Percentiles rank a stretch among this genome's conserved stretches.
Conservation (phyloP, 2,888 invertebrate species). For the Ypsolopha sequella region DNA sequence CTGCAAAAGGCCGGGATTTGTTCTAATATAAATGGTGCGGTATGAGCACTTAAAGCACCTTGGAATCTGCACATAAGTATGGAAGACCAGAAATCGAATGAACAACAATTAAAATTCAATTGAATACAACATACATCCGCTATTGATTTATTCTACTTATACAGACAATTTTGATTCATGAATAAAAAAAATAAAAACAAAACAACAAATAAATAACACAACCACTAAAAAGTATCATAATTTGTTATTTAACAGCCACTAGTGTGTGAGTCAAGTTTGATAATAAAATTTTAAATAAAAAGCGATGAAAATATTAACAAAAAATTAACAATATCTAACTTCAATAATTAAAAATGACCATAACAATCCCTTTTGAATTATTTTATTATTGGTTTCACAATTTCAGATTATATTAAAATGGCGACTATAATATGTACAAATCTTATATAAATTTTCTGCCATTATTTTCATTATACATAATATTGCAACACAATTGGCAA, state of each 20-base stretch:
- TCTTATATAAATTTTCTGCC: neutral
- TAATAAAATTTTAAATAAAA: conserved; percentile 18
- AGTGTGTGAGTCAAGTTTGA: neutral
- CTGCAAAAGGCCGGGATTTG: conserved; percentile 15
- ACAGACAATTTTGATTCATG: conserved; percentile 47
- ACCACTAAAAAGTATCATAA: conserved; percentile 44
- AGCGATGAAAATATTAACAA: neutral
- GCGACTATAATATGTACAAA: neutral
- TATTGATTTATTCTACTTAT: conserved; percentile 33
- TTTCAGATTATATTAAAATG: neutral
- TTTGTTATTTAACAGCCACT: conserved; percentile 13
- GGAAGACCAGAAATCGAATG: conserved; percentile 44
- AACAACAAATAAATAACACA: conserved; percentile 65
- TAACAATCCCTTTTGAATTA: no score
- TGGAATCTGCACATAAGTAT: conserved; percentile 33
- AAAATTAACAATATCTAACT: no score
- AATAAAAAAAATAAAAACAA: conserved; percentile 60
- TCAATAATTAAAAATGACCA: neutral
- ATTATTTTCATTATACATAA: neutral
- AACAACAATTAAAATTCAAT: conserved; percentile 29
- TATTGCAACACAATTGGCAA: conserved; percentile 5
- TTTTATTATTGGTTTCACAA: neutral
- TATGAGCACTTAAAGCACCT: conserved; percentile 42
- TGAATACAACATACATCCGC: conserved; percentile 36
- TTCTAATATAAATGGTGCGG: conserved; percentile 8